These are phyloP conservation scores for Antrozous pallidus DNA, from an alignment of 2,797 vertebrate genomes.

Conservation along the genomic window DNA sequence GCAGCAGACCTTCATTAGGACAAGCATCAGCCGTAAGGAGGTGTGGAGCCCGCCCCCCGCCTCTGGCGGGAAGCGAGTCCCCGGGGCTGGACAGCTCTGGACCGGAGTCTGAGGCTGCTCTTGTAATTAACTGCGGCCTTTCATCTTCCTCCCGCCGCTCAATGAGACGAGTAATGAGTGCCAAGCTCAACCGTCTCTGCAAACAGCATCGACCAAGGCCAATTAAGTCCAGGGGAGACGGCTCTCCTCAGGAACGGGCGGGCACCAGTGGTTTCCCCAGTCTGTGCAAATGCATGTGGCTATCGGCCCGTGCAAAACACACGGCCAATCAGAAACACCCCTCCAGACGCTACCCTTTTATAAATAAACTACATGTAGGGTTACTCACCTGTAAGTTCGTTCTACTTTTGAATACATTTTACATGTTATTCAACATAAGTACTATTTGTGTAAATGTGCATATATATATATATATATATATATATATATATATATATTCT, in stretches of 20 bases:
- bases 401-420: neutral
- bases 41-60: neutral
- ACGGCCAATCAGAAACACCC: neutral
- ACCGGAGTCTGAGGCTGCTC: neutral
- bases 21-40: neutral
- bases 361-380: neutral
- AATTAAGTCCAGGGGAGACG: slow-evolving; percentile 40
- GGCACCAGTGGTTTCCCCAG: neutral
- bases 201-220: slow-evolving; percentile 33
- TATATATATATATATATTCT: neutral
- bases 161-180: neutral
- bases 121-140: slow-evolving; percentile 13
- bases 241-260: neutral
- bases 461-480: neutral
- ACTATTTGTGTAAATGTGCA: neutral
- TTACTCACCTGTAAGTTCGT: neutral
- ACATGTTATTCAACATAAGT: neutral
- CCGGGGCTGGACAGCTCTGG: neutral
- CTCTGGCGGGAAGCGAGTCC: neutral
- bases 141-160: slow-evolving; percentile 25
- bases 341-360: neutral
- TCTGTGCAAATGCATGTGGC: neutral
- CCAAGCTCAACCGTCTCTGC: neutral
- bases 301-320: neutral
- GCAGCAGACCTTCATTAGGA: neutral